Percentiles rank a stretch among this genome's conserved stretches.
These are phyloP conservation scores for Prochilodus magdalenae DNA, from an alignment of 2,113 vertebrate genomes.

Conservation along the genomic window DNA sequence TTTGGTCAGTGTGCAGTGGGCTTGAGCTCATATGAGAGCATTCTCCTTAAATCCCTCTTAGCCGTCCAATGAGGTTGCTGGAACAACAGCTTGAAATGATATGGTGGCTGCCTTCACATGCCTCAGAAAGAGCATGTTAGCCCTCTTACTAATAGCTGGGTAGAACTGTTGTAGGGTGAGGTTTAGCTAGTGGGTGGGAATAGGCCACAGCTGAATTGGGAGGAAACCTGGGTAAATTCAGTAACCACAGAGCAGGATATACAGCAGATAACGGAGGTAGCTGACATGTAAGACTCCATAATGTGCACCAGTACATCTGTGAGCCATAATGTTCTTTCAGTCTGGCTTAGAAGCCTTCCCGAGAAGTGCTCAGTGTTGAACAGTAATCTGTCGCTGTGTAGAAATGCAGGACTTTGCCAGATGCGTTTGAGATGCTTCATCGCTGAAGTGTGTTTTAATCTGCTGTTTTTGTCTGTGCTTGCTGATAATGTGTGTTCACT, in stretches of 20 bases:
- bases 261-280: constrained; percentile 1
- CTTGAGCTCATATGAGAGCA: neutral
- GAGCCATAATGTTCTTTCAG: constrained; percentile 1
- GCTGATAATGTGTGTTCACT: constrained; percentile 51
- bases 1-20: neutral
- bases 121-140: no score
- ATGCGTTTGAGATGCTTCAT: constrained; percentile 49
- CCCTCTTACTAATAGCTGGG: neutral
- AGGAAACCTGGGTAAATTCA: neutral
- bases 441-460: constrained; percentile 51
- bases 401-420: constrained; percentile 42
- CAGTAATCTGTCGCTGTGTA: constrained; percentile 11
- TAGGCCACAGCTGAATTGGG: neutral
- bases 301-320: constrained; percentile 4
- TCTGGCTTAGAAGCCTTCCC: neutral
- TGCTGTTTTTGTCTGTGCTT: constrained; percentile 59
- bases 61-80: neutral
- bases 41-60: neutral
- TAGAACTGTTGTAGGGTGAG: no score
- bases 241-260: neutral
- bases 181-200: neutral
- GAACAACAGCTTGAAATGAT: neutral
- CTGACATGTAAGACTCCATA: neutral
- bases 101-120: neutral
- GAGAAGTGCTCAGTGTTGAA: constrained; percentile 13